These are phyloP conservation scores for Poecilia velifera DNA, from an alignment of 2,797 vertebrate genomes.

Conservation along the genomic window DNA sequence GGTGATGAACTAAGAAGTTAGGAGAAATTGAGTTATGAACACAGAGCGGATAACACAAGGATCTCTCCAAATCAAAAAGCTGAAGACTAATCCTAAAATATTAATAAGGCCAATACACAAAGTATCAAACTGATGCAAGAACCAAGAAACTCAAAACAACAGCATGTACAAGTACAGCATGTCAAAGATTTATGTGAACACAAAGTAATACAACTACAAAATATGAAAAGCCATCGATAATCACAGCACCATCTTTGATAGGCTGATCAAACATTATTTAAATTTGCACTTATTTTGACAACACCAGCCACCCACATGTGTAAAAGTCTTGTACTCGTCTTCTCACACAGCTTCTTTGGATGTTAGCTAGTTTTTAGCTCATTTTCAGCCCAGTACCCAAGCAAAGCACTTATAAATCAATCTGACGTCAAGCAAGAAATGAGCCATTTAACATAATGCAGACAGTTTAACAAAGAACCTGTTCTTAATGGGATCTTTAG, in stretches of 20 bases:
- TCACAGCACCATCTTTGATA: neutral
- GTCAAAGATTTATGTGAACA: neutral
- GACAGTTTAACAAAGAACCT: slow-evolving; percentile 2
- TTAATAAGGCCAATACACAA: neutral
- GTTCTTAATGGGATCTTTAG: neutral
- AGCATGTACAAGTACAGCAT: neutral
- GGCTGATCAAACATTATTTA: neutral
- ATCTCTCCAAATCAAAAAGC: neutral
- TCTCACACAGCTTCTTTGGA: neutral
- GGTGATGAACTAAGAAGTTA: neutral
- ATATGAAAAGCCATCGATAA: neutral
- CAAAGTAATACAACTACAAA: neutral
- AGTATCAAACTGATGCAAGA: neutral
- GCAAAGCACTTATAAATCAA: neutral
- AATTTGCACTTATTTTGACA: neutral
- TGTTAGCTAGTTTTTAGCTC: neutral
- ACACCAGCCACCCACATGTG: neutral
- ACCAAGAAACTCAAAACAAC: neutral
- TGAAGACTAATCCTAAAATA: neutral
- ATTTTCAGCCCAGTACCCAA: neutral
- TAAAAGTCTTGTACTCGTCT: neutral
- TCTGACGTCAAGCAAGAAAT: neutral
- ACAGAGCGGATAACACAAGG: neutral
- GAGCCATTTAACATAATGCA: neutral
- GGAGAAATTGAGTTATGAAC: neutral